Evolutionary conservation across 53 echinoderm and acorn worm species (phyloP), one percentile per base, ranked within the genome.

Genomic region (Hippasteria phrygiana): DNA sequence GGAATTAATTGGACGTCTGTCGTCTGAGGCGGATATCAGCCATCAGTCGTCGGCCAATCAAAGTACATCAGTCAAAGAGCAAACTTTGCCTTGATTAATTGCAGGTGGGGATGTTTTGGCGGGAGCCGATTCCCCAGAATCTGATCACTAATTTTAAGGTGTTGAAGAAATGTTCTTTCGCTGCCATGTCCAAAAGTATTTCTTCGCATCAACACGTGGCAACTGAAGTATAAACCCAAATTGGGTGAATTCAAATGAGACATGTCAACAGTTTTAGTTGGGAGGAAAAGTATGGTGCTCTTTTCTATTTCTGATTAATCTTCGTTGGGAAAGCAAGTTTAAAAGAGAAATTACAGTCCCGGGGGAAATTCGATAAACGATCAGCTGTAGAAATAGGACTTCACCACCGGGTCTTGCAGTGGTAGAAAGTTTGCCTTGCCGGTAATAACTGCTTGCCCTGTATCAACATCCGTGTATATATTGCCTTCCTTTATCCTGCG

Each of bases 401-500:
- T 65, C 43, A 29, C 69, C 51, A 34, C n/a, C 53, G n/a, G 69
- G 50, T 27, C 28, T 18, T 45, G 43, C 27, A 46, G 29, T 65
- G 83, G 20, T 13, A 53, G 85, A 70, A 67, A 69, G 70, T 50
- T 85, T 70, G 69, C 34, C 70, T 53, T 71, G 71, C 33, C 50
- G 50, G 70, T 54, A 69, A 50, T 51, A 85, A 85, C 69, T 22
- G 85, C 47, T 36, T 37, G 46, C 33, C 46, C 67, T 66, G 71
- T 85, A 71, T 85, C 85, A 85, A 85, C 85, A 85, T 18, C 22
- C 12, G 24, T 71, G 56, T 85, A 53, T 69, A 69, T 38, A 85
- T 85, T 85, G 46, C 50, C 71, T 36, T 28, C 10, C 7, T 18
- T 32, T 40, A 13, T 51, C 84, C 40, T 36, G 8, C 14, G 69